Conservation (phyloP, 2,113 vertebrate genomes). For the Haemorhous mexicanus region DNA sequence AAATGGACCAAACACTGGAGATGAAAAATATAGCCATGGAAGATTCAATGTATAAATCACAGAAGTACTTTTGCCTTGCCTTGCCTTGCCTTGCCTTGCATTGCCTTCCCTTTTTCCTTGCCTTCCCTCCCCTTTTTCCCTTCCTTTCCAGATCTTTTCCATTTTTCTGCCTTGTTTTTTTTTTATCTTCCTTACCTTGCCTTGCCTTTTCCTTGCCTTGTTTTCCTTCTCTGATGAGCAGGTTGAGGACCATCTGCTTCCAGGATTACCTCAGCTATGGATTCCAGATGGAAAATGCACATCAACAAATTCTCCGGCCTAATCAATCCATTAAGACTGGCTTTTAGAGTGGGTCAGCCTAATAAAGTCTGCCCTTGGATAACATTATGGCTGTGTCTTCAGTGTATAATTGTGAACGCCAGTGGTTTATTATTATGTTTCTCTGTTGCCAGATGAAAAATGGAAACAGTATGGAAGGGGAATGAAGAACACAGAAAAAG, state of each 20-base stretch:
- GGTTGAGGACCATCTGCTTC: not conserved
- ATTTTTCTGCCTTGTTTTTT: not conserved
- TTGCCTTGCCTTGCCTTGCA: no score
- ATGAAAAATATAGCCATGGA: not conserved
- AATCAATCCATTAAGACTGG: not conserved
- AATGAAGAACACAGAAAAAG: not conserved
- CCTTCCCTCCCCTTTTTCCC: no score
- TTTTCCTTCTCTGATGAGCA: not conserved
- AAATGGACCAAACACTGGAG: not conserved
- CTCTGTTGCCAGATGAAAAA: not conserved
- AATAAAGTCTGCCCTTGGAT: not conserved
- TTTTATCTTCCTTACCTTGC: no score
- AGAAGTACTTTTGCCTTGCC: not conserved
- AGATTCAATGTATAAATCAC: not conserved
- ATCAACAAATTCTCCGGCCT: not conserved
- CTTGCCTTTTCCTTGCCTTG: not conserved
- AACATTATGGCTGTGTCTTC: not conserved
- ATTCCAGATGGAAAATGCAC: conserved; percentile 37
- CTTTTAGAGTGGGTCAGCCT: not conserved
- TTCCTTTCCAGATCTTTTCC: no score
- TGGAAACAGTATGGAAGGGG: not conserved
- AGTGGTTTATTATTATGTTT: not conserved
- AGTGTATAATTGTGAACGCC: not conserved
- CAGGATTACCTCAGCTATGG: not conserved
- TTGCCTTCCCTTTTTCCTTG: fast-evolving